Percentiles rank a stretch among this genome's conserved stretches.
These are phyloP conservation scores for Lepidurus apus DNA, from an alignment of 1,140 invertebrate species.

Conservation along the genomic window DNA sequence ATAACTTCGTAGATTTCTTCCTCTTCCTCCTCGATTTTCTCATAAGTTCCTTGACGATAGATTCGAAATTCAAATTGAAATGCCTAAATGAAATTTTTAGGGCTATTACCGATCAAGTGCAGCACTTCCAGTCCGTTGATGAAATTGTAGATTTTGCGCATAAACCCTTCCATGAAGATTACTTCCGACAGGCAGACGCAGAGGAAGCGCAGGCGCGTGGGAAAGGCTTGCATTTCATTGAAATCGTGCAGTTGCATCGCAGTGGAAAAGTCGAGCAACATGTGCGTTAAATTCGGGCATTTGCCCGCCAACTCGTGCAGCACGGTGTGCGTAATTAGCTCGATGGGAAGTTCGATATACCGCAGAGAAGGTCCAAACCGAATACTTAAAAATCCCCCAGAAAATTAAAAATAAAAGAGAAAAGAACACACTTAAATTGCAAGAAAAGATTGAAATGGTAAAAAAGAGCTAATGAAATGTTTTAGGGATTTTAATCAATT, in stretches of 20 bases:
- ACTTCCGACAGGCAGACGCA: slow-evolving; percentile 98
- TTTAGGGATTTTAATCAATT: neutral
- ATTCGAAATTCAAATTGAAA: neutral
- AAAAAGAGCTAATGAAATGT: slow-evolving; percentile 21
- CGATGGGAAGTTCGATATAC: slow-evolving; percentile 95
- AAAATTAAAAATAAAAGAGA: neutral
- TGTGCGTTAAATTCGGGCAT: slow-evolving; percentile 95
- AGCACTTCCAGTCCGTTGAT: slow-evolving; percentile 98
- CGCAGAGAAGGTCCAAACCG: slow-evolving; percentile 84
- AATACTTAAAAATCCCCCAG: slow-evolving; percentile 51
- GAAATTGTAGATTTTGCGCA: slow-evolving; percentile 99
- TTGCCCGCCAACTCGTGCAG: slow-evolving; percentile 94
- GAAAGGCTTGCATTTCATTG: slow-evolving; percentile 96
- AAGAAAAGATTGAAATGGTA: neutral
- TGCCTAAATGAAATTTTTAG: neutral
- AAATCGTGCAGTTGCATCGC: slow-evolving; percentile 99
- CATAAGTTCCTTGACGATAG: slow-evolving; percentile 79
- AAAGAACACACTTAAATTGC: neutral
- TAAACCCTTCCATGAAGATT: slow-evolving; percentile 99
- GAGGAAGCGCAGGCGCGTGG: slow-evolving; percentile 93
- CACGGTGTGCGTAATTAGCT: slow-evolving; percentile 95
- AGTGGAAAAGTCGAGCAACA: slow-evolving; percentile 95
- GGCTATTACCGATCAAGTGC: slow-evolving; percentile 80
- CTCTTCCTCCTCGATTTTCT: slow-evolving; percentile 93
- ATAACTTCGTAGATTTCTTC: slow-evolving; percentile 99